Percentiles rank a stretch among this genome's conserved stretches.
Conservation (phyloP, 2,113 vertebrate species). For the Oryzias curvinotus region DNA sequence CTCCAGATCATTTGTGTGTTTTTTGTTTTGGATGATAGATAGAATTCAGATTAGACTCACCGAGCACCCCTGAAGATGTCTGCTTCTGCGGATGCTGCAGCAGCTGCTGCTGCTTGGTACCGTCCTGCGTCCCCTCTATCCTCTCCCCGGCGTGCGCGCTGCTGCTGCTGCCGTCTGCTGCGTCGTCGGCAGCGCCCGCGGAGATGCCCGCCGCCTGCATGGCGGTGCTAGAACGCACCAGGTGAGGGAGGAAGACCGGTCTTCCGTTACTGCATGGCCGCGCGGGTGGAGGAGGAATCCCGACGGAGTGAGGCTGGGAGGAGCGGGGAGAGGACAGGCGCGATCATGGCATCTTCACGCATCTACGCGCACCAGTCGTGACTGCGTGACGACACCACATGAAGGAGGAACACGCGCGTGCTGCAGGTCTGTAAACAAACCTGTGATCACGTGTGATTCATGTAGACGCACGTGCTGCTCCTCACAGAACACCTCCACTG, state of each 20-base stretch:
- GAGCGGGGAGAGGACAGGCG: slow-evolving; percentile 21
- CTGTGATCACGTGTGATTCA: background rate
- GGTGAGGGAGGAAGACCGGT: background rate
- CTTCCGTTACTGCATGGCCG: slow-evolving; percentile 22
- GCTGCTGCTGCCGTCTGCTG: slow-evolving; percentile 44
- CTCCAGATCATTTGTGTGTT: background rate
- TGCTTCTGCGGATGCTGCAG: slow-evolving; percentile 41
- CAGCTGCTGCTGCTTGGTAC: slow-evolving; percentile 44
- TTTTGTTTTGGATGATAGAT: too few species aligned
- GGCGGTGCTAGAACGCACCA: slow-evolving; percentile 13
- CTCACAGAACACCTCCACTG: background rate
- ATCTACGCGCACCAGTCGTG: slow-evolving; percentile 52
- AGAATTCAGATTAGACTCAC: slow-evolving; percentile 43
- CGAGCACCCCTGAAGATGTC: slow-evolving; percentile 56
- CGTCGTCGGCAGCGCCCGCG: slow-evolving; percentile 46
- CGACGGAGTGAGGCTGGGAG: background rate
- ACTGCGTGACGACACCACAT: slow-evolving; percentile 58
- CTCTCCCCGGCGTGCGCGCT: slow-evolving; percentile 43
- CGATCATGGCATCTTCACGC: slow-evolving; percentile 51
- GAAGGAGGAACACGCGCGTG: slow-evolving; percentile 31
- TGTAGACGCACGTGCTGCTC: background rate
- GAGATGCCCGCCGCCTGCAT: slow-evolving; percentile 44
- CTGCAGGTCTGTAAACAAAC: slow-evolving; percentile 13
- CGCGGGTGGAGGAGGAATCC: slow-evolving; percentile 7
- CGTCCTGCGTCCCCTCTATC: slow-evolving; percentile 67